These are phyloP conservation scores for Danio aesculapii DNA, from an alignment of 2,797 vertebrate genomes.

Conservation along the genomic window DNA sequence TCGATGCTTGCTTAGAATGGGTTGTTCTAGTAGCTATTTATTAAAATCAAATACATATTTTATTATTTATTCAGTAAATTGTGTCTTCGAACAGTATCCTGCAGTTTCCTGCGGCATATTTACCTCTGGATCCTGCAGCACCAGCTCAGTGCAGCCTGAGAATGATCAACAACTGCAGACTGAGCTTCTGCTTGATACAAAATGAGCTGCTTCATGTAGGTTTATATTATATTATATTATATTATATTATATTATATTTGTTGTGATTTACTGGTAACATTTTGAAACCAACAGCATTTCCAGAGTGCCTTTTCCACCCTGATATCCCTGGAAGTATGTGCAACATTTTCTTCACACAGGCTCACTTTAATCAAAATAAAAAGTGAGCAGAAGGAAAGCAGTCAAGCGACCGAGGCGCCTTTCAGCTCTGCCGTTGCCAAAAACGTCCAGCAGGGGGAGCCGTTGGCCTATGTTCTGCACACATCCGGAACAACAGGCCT, in stretches of 20 bases:
- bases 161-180: constrained; percentile 82
- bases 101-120: constrained; percentile 88
- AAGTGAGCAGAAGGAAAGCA: not conserved
- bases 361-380: constrained; percentile 79
- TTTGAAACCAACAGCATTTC: constrained; percentile 81
- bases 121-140: constrained; percentile 87
- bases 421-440: constrained; percentile 49
- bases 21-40: not conserved
- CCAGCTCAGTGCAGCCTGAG: constrained; percentile 77
- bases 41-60: not conserved
- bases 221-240: not conserved
- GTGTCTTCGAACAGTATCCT: constrained; percentile 80
- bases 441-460: constrained; percentile 54
- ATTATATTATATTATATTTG: not conserved
- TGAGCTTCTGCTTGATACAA: constrained; percentile 86
- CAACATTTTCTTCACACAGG: constrained; percentile 73
- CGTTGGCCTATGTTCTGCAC: constrained; percentile 89
- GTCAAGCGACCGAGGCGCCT: not conserved
- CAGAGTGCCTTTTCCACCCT: constrained; percentile 67
- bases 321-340: constrained; percentile 66
- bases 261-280: constrained; percentile 1
- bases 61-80: not conserved
- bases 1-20: not conserved
- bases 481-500: constrained; percentile 95
- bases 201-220: constrained; percentile 83